Percentiles rank a stretch among this genome's conserved stretches.
phyloP scores from a whole-genome alignment of 2,888 invertebrate species.

The Euplagia quadripunctaria region DNA sequence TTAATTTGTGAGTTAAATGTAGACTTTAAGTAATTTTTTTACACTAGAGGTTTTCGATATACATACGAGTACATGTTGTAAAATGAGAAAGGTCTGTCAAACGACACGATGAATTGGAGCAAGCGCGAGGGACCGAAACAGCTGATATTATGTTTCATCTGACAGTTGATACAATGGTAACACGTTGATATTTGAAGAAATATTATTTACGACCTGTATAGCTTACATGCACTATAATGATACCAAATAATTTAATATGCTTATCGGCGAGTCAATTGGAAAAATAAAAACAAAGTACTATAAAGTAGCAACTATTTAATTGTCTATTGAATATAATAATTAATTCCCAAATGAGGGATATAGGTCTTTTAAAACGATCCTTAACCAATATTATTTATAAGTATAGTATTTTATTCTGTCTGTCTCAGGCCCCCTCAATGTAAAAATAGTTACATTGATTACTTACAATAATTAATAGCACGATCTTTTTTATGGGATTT shows the following conservation, averaged over 20 bases:
- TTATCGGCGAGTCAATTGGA: background rate
- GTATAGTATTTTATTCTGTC: background rate
- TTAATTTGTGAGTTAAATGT: slow-evolving; percentile 30
- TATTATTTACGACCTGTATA: slow-evolving; percentile 66
- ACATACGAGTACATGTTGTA: slow-evolving; percentile 57
- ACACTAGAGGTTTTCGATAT: slow-evolving; percentile 47
- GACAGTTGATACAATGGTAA: slow-evolving; percentile 80
- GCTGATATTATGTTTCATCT: slow-evolving; percentile 75
- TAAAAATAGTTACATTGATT: background rate
- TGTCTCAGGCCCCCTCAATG: background rate
- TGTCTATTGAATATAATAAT: background rate
- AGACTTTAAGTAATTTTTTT: slow-evolving; percentile 38
- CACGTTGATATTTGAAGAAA: slow-evolving; percentile 73
- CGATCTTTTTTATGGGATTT: background rate
- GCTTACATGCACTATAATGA: slow-evolving; percentile 37
- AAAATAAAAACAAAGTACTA: background rate
- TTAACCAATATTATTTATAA: background rate
- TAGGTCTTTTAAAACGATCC: background rate
- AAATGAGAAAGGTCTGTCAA: slow-evolving; percentile 85
- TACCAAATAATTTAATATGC: slow-evolving; percentile 14
- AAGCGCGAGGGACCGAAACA: slow-evolving; percentile 82
- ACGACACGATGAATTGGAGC: slow-evolving; percentile 83
- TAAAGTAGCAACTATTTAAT: background rate
- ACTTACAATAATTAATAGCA: background rate
- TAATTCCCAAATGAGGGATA: background rate